phyloP scores from a whole-genome alignment of 1,140 invertebrate species.

The Hyles euphorbiae region DNA sequence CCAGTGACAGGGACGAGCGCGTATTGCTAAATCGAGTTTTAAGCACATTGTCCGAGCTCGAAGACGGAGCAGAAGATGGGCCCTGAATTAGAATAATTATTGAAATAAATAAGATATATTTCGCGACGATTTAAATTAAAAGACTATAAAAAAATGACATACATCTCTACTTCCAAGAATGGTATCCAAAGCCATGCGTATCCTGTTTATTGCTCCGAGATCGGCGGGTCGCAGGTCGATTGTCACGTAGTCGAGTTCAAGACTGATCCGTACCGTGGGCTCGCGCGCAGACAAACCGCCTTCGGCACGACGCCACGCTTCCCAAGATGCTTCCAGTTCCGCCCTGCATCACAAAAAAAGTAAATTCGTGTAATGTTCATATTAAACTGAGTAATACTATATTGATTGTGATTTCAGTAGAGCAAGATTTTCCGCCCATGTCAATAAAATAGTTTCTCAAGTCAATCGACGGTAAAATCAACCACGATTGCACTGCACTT shows the following conservation, averaged over 20 bases:
- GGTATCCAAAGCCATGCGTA: slow-evolving; percentile 5
- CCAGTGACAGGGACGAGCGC: neutral
- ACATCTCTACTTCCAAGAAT: too few species aligned
- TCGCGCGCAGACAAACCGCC: slow-evolving; percentile 14
- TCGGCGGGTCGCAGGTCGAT: slow-evolving; percentile 41
- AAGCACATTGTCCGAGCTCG: too few species aligned
- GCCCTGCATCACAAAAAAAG: slow-evolving; percentile 14
- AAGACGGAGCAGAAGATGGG: too few species aligned
- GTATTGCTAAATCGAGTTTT: neutral
- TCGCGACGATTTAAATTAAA: too few species aligned
- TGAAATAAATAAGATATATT: too few species aligned
- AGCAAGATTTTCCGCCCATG: too few species aligned
- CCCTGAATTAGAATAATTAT: too few species aligned
- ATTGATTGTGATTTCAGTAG: too few species aligned
- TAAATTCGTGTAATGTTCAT: neutral
- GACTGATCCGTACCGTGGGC: slow-evolving; percentile 26
- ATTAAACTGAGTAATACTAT: neutral
- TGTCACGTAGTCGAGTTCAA: slow-evolving; percentile 38
- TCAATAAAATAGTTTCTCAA: too few species aligned
- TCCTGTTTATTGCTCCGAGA: slow-evolving; percentile 14
- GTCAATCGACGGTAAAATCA: too few species aligned
- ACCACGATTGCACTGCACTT: too few species aligned
- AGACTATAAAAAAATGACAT: too few species aligned
- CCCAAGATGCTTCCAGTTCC: slow-evolving; percentile 43
- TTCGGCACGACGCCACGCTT: slow-evolving; percentile 43